Conservation (phyloP, 2,888 invertebrate species). For the Homarus gammarus region DNA sequence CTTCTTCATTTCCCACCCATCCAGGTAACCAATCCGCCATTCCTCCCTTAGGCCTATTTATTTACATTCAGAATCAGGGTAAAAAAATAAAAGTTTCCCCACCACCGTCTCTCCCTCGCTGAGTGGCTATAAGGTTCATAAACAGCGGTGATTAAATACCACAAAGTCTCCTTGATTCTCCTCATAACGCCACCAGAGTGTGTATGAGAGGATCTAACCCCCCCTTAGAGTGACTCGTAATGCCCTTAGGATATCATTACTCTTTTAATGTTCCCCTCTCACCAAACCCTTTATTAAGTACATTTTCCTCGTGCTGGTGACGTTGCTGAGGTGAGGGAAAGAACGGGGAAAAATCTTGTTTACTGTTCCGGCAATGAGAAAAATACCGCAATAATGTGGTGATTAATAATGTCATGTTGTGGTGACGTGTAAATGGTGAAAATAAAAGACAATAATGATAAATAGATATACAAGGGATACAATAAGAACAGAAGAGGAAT, state of each 20-base stretch:
- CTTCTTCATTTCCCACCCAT: neutral
- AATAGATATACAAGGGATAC: too few relatives aligned
- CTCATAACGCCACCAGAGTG: neutral
- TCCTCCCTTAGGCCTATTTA: neutral
- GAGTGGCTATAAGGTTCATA: slow-evolving; percentile 44
- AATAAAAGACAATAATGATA: too few relatives aligned
- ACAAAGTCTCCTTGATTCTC: slow-evolving; percentile 20
- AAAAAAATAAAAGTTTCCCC: too few relatives aligned
- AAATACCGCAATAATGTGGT: too few relatives aligned
- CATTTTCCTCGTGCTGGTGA: slow-evolving; percentile 27
- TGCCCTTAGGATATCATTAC: slow-evolving; percentile 58
- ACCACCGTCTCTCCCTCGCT: neutral
- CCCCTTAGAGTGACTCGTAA: slow-evolving; percentile 18
- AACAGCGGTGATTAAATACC: slow-evolving; percentile 53
- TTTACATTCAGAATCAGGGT: slow-evolving; percentile 11
- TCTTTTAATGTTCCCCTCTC: slow-evolving; percentile 35
- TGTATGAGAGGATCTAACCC: neutral
- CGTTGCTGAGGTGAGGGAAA: slow-evolving; percentile 44
- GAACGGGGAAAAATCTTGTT: neutral
- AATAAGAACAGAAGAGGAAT: too few relatives aligned
- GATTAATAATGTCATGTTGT: too few relatives aligned
- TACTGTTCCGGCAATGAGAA: neutral
- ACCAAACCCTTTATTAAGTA: slow-evolving; percentile 51
- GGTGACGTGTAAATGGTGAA: too few relatives aligned
- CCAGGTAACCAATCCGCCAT: neutral